phyloP scores from a whole-genome alignment of 2,888 invertebrate species.

The Calameuta pallipes region DNA sequence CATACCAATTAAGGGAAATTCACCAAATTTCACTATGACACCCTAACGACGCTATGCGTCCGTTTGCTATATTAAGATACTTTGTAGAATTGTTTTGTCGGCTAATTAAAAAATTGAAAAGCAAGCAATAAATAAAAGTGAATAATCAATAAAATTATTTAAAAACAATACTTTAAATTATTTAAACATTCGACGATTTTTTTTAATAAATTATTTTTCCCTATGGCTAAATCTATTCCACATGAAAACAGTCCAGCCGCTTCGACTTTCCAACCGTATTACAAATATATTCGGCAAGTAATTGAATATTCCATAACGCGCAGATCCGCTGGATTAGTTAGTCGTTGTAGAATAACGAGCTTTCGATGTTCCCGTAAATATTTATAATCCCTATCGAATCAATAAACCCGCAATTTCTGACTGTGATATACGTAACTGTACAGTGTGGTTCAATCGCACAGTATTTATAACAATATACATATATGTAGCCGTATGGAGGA shows the following conservation, averaged over 20 bases:
- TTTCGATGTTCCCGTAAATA: constrained; percentile 4
- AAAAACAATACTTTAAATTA: no score
- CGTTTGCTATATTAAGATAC: neutral
- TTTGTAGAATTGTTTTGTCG: neutral
- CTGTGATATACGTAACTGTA: neutral
- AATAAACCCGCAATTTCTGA: neutral
- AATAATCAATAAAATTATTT: no score
- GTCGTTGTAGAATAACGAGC: constrained; percentile 1
- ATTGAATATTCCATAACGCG: constrained; percentile 8
- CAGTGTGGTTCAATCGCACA: neutral
- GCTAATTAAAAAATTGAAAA: neutral
- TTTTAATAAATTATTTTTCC: neutral
- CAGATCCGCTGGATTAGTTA: neutral
- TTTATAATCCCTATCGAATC: neutral
- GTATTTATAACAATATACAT: neutral
- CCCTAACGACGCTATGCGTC: neutral
- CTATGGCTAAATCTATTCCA: neutral
- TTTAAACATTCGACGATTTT: neutral
- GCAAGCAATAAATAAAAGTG: no score
- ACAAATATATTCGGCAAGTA: constrained; percentile 5
- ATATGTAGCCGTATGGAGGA: neutral
- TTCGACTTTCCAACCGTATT: neutral
- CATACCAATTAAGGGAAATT: neutral
- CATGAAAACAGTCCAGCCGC: neutral
- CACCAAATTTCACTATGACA: neutral